A percentile compares a stretch with the other conserved stretches of the same genome.
These are phyloP conservation scores for Colistium nudipinnis DNA, from an alignment of 2,113 vertebrate genomes.

Conservation along the genomic window DNA sequence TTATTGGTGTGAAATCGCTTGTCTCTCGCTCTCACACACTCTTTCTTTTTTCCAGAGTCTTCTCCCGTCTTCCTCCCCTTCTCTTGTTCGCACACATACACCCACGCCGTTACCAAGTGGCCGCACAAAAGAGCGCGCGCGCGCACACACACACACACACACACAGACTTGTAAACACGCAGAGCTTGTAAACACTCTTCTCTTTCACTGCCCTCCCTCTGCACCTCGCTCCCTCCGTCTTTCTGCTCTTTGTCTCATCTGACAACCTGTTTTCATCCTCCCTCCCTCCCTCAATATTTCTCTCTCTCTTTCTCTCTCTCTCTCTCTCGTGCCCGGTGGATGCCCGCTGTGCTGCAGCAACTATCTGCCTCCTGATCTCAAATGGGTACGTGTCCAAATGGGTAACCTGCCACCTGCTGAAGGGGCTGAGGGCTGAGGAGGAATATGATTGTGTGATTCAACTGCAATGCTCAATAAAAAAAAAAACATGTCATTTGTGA, in stretches of 20 bases:
- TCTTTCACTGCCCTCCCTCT: conserved; percentile 9
- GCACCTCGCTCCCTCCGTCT: conserved; percentile 7
- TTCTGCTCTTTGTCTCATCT: conserved; percentile 55
- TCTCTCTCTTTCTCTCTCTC: too few species aligned
- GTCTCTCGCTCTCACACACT: conserved; percentile 34
- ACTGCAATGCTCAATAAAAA: background rate
- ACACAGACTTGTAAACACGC: conserved; percentile 47
- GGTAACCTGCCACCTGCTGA: conserved; percentile 39
- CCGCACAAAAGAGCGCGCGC: background rate
- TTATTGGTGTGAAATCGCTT: conserved; percentile 62
- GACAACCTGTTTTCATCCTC: conserved; percentile 39
- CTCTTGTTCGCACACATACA: background rate
- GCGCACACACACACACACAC: background rate
- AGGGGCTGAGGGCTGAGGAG: background rate
- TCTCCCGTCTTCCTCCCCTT: conserved; percentile 23
- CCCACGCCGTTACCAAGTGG: conserved; percentile 15
- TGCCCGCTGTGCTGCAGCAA: conserved; percentile 2
- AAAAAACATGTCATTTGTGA: background rate
- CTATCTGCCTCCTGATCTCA: conserved; percentile 26
- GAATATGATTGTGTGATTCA: background rate
- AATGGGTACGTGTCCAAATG: conserved; percentile 7
- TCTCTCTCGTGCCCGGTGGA: conserved; percentile 13
- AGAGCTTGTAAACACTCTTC: conserved; percentile 51
- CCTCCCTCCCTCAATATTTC: conserved; percentile 4
- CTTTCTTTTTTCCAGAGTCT: conserved; percentile 16